These are phyloP conservation scores for Charadrius vociferus DNA, from an alignment of 2,113 vertebrate genomes.

Conservation along the genomic window DNA sequence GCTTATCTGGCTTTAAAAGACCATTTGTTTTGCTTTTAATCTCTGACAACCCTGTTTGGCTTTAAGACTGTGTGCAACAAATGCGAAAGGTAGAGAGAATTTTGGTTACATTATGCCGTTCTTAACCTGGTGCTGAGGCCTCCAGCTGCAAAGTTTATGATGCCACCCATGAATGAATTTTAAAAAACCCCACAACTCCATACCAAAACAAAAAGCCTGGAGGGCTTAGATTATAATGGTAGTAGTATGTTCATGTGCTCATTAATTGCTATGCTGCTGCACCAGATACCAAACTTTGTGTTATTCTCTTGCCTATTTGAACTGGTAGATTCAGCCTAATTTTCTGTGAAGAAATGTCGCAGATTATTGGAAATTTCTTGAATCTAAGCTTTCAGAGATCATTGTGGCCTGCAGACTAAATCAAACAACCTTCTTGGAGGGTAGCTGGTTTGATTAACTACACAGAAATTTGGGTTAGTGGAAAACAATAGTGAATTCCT, in stretches of 20 bases:
- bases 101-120: background rate
- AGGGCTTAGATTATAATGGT: background rate
- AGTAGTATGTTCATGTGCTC: background rate
- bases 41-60: constrained; percentile 26
- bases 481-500: background rate
- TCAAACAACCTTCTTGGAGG: background rate
- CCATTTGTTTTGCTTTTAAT: constrained; percentile 46
- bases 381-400: background rate
- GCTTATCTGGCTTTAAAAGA: constrained; percentile 59
- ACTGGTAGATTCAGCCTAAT: background rate
- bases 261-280: background rate
- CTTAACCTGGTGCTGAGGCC: background rate
- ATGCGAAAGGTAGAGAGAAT: background rate
- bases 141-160: background rate
- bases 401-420: background rate
- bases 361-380: background rate
- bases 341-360: background rate
- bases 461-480: background rate
- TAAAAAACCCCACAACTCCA: background rate
- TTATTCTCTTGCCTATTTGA: background rate
- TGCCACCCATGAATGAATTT: background rate
- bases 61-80: background rate
- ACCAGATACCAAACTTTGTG: background rate
- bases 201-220: background rate
- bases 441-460: background rate